phyloP scores from a whole-genome alignment of 2,888 invertebrate species.

The Rotaria socialis region DNA sequence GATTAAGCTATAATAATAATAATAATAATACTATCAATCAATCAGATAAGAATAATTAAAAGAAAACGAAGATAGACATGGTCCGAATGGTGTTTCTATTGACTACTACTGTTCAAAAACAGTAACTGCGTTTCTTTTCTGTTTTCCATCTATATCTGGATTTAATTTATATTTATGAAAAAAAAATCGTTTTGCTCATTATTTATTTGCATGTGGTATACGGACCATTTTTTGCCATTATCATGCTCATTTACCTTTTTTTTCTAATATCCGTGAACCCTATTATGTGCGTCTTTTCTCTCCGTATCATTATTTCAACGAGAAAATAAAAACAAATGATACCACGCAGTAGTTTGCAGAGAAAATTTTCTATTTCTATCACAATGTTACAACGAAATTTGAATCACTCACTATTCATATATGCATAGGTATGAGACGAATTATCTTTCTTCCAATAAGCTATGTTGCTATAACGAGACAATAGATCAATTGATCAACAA shows the following conservation, averaged over 20 bases:
- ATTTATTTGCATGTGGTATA: neutral
- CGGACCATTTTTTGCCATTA: neutral
- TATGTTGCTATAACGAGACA: too few relatives aligned
- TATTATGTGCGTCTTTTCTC: neutral
- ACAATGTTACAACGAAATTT: too few relatives aligned
- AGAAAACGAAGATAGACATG: neutral
- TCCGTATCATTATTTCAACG: neutral
- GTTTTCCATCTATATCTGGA: neutral
- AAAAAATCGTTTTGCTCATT: neutral
- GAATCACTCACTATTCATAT: too few relatives aligned
- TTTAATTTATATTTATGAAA: neutral
- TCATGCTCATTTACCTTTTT: neutral
- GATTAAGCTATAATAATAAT: neutral
- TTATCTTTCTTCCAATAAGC: too few relatives aligned
- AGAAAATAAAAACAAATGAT: neutral
- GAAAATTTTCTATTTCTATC: too few relatives aligned
- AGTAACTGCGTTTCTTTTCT: neutral
- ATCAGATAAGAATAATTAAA: neutral
- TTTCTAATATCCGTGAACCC: neutral
- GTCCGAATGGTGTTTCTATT: neutral
- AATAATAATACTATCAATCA: neutral
- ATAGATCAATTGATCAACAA: too few relatives aligned
- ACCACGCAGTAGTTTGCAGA: too few relatives aligned
- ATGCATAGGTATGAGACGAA: too few relatives aligned
- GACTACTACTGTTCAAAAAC: neutral